A percentile compares a stretch with the other conserved stretches of the same genome.
These are phyloP conservation scores for Plebejus argus DNA, from an alignment of 2,888 invertebrate species.

Conservation along the genomic window DNA sequence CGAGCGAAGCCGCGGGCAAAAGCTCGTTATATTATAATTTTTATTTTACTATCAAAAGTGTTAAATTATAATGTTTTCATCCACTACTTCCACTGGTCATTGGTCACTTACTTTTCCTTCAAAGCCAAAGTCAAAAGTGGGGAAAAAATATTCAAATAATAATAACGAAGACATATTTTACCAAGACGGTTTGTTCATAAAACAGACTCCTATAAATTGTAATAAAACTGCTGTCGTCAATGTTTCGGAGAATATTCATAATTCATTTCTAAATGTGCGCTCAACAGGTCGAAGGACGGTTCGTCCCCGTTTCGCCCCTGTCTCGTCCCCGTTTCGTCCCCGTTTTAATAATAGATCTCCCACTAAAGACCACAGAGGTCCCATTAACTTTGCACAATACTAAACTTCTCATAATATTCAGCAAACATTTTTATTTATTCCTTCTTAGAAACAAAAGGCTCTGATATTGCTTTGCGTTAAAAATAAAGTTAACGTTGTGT, in stretches of 20 bases:
- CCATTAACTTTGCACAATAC: slow-evolving; percentile 13
- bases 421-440: slow-evolving; percentile 13
- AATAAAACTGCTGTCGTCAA: background rate
- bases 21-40: too few relatives aligned
- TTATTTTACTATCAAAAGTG: too few relatives aligned
- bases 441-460: slow-evolving; percentile 15
- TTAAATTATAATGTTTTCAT: too few relatives aligned
- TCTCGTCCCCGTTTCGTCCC: background rate
- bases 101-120: too few relatives aligned
- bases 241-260: background rate
- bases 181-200: background rate
- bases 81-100: too few relatives aligned
- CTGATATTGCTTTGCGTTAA: background rate
- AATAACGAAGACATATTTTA: background rate
- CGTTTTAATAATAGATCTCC: slow-evolving; percentile 8
- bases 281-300: slow-evolving; percentile 11
- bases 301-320: background rate
- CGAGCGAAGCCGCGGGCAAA: too few relatives aligned
- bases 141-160: background rate
- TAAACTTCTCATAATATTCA: slow-evolving; percentile 1
- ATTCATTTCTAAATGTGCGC: slow-evolving; percentile 8
- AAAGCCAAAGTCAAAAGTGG: too few relatives aligned
- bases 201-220: background rate
- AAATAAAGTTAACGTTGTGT: background rate
- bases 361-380: background rate